Base-by-base conservation (phyloP, 2,888 invertebrate species). In the Ormyrus labotus region DNA sequence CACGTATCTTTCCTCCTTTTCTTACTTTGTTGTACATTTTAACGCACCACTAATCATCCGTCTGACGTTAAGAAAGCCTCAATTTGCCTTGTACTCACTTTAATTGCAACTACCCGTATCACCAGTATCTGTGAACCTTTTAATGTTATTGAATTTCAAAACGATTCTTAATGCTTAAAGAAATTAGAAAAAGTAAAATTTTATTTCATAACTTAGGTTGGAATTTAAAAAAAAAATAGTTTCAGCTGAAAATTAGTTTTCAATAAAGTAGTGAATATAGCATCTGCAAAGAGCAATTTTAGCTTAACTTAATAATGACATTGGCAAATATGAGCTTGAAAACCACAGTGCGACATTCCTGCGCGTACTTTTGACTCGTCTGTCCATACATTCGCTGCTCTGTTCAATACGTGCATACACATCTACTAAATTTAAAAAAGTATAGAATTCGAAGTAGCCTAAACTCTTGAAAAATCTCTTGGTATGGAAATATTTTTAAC, bases 341-440 rank as follows among this genome's bases (percentile, higher is more conserved):
- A 69, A 74, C 11, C 68, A 34, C 57, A 48, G 69, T 70, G 63
- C 19, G 69, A 74, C 68, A 70, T 75, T 73, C 74, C 73, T 80
- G 78, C 74, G 78, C 74, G 80, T 80, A 78, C 80, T 82, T 82
- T 82, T 74, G 79, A 80, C 80, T 82, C 77, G 80, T 73, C 73
- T 80, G 76, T 80, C 57, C 34, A 58, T 68, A 55, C n/a, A 57
- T 73, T 69, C 45, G 11, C 65, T 74, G 8, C 50, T 58, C 58
- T 47, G 45, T 75, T 67, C 67, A 74, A 74, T 74, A 75, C 64
- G 51, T 75, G 51, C 58, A 60, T 51, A 51, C 47, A 73, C 64
- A 13, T 63, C 55, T 13, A 55, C 19, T 19, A 65, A 63, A 73
- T 64, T 64, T 48, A 65, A 57, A 63, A 10, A 70, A 48, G 63